Evolutionary conservation across 2,113 vertebrate genomes (phyloP), one percentile per base, ranked within the genome.

Genomic region (Elephantulus edwardii): DNA sequence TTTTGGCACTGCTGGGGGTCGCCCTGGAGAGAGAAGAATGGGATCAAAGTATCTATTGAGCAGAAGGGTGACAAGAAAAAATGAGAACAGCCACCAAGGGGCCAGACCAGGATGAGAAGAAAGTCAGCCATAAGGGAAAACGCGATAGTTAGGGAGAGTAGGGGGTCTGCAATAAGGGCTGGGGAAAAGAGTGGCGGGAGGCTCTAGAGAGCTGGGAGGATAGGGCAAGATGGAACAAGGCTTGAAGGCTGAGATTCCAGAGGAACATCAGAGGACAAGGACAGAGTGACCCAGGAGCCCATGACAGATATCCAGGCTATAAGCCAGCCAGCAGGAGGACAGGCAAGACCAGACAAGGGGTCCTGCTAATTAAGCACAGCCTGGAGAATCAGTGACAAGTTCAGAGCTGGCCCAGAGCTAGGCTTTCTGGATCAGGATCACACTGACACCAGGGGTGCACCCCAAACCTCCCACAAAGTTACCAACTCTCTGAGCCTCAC

Each of bases 101-200:
- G 28, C 72, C 42, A 26, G 52, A 48, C 30, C 24, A 40, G 20
- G 3, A 20, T 28, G 6, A 48, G 60, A 77, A 64, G 52, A 33
- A 12, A 17, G 13, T 2, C 28, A n/a, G 38, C 33, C 71, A 16
- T 12, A 26, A n/a, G 72, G 19, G 1, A 6, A 10, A 8, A 17
- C 30, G 16, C 0, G 17, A 1, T 3, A 13, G 38, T 26, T 1
- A 1, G 38, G 1, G 58, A 44, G 14, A 12, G 4, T 0, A 12
- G 60, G 56, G 42, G 6, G 13, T 0, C 8, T 14, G 8, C 1
- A 10, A n/a, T n/a, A n/a, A n/a, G n/a, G n/a, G n/a, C n/a, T n/a
- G n/a, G n/a, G n/a, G n/a, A n/a, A n/a, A n/a, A n/a, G n/a, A 17
- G 5, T 22, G n/a, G 33, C 6, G 6, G 1, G n/a, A 58, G 24